Base-by-base conservation (phyloP, 53 echinoderm and acorn worm genomes). In the Arbacia lixula region DNA sequence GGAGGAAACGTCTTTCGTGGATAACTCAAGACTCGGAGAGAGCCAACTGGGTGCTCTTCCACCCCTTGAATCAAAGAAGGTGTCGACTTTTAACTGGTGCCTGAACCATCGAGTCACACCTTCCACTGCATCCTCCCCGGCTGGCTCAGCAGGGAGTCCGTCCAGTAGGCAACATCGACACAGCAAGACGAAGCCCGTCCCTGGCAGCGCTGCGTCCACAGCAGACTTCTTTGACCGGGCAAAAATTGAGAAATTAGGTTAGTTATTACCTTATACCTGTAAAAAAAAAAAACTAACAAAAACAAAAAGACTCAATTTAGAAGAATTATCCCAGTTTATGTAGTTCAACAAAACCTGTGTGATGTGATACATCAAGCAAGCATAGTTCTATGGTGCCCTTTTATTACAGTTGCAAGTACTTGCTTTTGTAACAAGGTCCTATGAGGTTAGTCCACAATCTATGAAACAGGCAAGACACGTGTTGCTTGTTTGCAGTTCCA, bases 71-170 rank as follows among this genome's bases (percentile, higher is more conserved):
- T 49, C 88, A 8, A 84, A 57, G 31, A 76, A 88, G 79, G 83
- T 92, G 38, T 92, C 95, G 11, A 90, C 92, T 1, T 88, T 95
- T 25, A 83, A 90, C 29, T 95, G 90, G 92, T 92, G 92, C 53
- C 84, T 95, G 88, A 88, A 88, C 36, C 95, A 88, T 38, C 87
- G 90, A 66, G 54, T 90, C 20, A 60, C 86, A 20, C 68, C 95
- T 5, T 83, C 86, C 16, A 88, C 85, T 66, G 84, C 86, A 50
- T 86, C 87, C 3, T 46, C 62, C 25, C 57, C 2, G 2, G 78
- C 25, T 25, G 52, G 51, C 31, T 92, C 93, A 28, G 68, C 77
- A 12, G 79, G 64, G 42, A 89, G 86, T 4, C 73, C 78, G 54
- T 41, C 40, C 75, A 60, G 69, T 53, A 71, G 86, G 41, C 85